phyloP scores from a whole-genome alignment of 1,140 invertebrate species.

The Sitobion miscanthi region DNA sequence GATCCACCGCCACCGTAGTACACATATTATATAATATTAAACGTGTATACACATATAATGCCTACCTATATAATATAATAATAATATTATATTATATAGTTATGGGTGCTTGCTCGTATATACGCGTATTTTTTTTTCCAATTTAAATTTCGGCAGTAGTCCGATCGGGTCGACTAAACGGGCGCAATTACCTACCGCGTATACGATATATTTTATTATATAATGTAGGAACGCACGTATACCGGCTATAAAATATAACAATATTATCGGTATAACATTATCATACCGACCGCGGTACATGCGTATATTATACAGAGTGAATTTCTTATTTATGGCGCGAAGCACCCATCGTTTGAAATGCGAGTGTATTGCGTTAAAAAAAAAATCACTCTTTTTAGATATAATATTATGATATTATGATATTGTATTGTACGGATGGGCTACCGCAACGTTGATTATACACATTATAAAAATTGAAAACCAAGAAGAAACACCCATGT shows the following conservation, averaged over 20 bases:
- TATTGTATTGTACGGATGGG: too few relatives aligned
- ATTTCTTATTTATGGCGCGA: neutral
- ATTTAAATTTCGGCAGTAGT: neutral
- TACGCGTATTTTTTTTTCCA: neutral
- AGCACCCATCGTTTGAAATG: neutral
- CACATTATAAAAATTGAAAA: neutral
- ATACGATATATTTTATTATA: neutral
- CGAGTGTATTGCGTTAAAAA: neutral
- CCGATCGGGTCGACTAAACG: neutral
- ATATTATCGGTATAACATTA: neutral
- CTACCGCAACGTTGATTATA: neutral
- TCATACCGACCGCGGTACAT: neutral
- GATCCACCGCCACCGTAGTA: neutral
- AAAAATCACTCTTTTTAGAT: too few relatives aligned
- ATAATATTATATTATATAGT: neutral
- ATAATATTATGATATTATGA: too few relatives aligned
- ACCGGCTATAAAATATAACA: too few relatives aligned
- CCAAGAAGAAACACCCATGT: neutral
- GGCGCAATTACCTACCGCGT: neutral
- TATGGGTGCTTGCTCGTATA: neutral
- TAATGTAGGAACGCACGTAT: neutral
- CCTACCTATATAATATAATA: accelerated
- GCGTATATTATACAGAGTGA: neutral
- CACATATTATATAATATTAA: neutral
- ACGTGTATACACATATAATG: neutral